A percentile compares a stretch with the other conserved stretches of the same genome.
Conservation (phyloP, 2,113 vertebrate genomes). For the Brachirus orientalis region DNA sequence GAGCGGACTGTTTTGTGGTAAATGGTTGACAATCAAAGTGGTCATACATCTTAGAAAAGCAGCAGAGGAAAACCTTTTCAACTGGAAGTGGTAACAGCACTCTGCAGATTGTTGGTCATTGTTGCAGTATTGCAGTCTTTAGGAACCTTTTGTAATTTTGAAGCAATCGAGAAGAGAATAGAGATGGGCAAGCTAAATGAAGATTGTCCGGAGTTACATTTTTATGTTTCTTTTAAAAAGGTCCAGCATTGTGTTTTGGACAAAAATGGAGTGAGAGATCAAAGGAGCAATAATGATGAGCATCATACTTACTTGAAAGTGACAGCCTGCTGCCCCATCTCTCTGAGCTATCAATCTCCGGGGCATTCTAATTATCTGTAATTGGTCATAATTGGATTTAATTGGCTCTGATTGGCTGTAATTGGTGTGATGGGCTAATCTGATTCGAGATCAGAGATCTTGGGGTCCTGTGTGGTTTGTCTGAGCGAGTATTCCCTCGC, state of each 20-base stretch:
- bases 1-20: constrained; percentile 56
- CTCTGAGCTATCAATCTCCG: constrained; percentile 71
- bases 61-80: constrained; percentile 51
- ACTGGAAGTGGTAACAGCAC: constrained; percentile 30
- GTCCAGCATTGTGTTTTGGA: constrained; percentile 61
- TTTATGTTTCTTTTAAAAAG: constrained; percentile 62
- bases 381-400: constrained; percentile 75
- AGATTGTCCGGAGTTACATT: too few species aligned
- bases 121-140: constrained; percentile 35
- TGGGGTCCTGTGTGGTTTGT: constrained; percentile 69
- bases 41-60: constrained; percentile 55
- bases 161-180: constrained; percentile 26
- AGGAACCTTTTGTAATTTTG: constrained; percentile 41
- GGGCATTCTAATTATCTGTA: constrained; percentile 74
- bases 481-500: constrained; percentile 61
- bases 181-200: too few species aligned
- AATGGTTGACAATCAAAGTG: constrained; percentile 67
- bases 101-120: constrained; percentile 46
- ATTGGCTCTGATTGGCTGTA: constrained; percentile 79
- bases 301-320: constrained; percentile 58
- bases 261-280: constrained; percentile 44
- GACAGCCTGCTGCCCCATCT: constrained; percentile 68
- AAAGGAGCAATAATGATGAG: constrained; percentile 33
- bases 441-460: constrained; percentile 76
- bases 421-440: constrained; percentile 72